Evolutionary conservation across 2,888 invertebrate genomes (phyloP), one percentile per base, ranked within the genome.

Genomic region (Sinotaia quadrata): DNA sequence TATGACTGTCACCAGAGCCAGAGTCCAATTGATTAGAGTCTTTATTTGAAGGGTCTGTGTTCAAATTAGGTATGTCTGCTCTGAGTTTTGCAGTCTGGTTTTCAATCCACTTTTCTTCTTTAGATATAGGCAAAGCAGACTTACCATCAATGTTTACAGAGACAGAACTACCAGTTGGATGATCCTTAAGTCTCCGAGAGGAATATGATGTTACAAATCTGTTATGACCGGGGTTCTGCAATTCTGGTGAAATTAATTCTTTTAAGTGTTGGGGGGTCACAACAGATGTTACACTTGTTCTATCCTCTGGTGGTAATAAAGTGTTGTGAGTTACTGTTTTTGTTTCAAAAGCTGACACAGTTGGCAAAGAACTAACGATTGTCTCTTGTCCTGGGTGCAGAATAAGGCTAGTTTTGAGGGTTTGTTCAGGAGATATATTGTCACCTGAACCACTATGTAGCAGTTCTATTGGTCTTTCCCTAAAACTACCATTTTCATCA

Each of bases 151-250:
- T n/a, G 24, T 1, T 57, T 33, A 4, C 52, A 5, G 7, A 68
- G 36, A 27, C 29, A 56, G 4, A 54, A 31, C n/a, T 49, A 62
- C 58, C 15, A n/a, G 27, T 47, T 47, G 60, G 49, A 21, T 10
- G 33, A 61, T 54, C 56, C 34, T 65, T 65, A 33, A 65, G 24
- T 21, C 65, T 52, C 18, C 65, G 65, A 4, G 65, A 41, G 8
- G 33, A 33, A 31, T 65, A 65, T 3, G 65, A 56, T n/a, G 56
- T 65, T 1, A 56, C 44, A 29, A 65, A 65, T 2, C 65, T 31
- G 15, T 34, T 54, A n/a, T 65, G 56, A 3, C 34, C n/a, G 7
- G 63, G 63, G 41, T 63, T 29, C 34, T 8, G 37, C 44, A 65
- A 29, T 41, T 65, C 56, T 2, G 65, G 56, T 36, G 65, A 56